These are phyloP conservation scores for Tympanuchus pallidicinctus DNA, from an alignment of 2,113 vertebrate genomes.

Conservation along the genomic window DNA sequence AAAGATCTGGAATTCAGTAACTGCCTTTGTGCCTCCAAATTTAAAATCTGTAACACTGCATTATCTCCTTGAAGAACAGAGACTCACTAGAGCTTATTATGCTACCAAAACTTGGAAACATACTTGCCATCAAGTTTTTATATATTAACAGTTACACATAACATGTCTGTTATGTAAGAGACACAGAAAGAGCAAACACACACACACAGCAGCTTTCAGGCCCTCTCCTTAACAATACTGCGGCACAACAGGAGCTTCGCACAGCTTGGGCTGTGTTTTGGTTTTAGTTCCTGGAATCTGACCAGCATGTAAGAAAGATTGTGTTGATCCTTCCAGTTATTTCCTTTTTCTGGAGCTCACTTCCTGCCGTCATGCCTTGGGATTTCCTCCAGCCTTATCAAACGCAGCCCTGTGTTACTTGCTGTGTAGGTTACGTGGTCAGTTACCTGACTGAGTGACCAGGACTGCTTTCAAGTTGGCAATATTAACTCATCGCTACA, in stretches of 20 bases:
- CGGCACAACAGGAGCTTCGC: background rate
- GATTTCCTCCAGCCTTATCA: conserved; percentile 48
- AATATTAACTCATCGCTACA: background rate
- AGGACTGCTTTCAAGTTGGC: background rate
- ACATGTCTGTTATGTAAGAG: background rate
- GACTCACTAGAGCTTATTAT: background rate
- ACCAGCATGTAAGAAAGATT: background rate
- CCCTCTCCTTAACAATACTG: background rate
- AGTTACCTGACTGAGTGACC: background rate
- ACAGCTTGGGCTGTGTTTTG: background rate
- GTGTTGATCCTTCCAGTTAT: background rate
- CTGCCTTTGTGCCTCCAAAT: background rate
- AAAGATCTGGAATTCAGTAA: background rate
- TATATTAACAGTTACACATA: background rate
- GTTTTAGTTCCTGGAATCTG: conserved; percentile 43
- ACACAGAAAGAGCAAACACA: background rate
- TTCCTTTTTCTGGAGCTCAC: conserved; percentile 40
- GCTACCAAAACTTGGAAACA: background rate
- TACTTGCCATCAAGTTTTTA: background rate
- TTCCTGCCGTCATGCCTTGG: background rate
- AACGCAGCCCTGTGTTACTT: background rate
- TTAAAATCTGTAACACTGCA: background rate
- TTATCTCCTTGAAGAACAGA: background rate
- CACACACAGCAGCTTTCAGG: background rate
- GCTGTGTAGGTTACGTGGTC: background rate